phyloP scores from a whole-genome alignment of 2,797 vertebrate species.

The Chromis chromis region DNA sequence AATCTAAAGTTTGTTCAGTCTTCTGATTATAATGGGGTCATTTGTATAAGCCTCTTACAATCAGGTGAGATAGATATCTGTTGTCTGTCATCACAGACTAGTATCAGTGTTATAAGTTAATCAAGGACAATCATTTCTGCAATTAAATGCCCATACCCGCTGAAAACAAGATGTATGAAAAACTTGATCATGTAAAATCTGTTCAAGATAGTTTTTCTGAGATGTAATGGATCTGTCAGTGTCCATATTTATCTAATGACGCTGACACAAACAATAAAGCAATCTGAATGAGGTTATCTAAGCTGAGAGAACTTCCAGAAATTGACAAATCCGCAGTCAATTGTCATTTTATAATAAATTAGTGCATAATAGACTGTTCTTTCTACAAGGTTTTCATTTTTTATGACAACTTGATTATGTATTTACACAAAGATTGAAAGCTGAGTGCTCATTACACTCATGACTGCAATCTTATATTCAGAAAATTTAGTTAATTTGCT shows the following conservation, averaged over 20 bases:
- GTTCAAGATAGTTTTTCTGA: conserved; percentile 16
- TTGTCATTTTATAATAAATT: conserved; percentile 66
- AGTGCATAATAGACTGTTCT: conserved; percentile 43
- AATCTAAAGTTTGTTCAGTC: conserved; percentile 63
- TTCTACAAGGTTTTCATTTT: conserved; percentile 59
- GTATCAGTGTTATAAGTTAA: conserved; percentile 45
- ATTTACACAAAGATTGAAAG: conserved; percentile 64
- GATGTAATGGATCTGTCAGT: conserved; percentile 36
- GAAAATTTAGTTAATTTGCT: conserved; percentile 62
- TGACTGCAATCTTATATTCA: conserved; percentile 41
- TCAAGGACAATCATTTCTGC: conserved; percentile 52
- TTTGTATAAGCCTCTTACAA: conserved; percentile 60
- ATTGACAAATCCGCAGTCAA: conserved; percentile 51
- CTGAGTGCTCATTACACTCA: conserved; percentile 52
- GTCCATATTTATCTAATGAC: conserved; percentile 44
- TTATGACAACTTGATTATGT: conserved; percentile 69
- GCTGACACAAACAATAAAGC: conserved; percentile 44
- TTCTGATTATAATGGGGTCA: conserved; percentile 62
- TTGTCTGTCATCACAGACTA: conserved; percentile 35
- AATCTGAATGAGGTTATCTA: conserved; percentile 58
- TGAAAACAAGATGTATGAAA: conserved; percentile 26
- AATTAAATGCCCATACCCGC: conserved; percentile 24
- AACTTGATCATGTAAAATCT: conserved; percentile 26
- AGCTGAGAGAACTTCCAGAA: conserved; percentile 24
- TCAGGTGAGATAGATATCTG: conserved; percentile 59